Conservation (phyloP, 2,797 vertebrate species). For the Oryzias dopingdopingensis region DNA sequence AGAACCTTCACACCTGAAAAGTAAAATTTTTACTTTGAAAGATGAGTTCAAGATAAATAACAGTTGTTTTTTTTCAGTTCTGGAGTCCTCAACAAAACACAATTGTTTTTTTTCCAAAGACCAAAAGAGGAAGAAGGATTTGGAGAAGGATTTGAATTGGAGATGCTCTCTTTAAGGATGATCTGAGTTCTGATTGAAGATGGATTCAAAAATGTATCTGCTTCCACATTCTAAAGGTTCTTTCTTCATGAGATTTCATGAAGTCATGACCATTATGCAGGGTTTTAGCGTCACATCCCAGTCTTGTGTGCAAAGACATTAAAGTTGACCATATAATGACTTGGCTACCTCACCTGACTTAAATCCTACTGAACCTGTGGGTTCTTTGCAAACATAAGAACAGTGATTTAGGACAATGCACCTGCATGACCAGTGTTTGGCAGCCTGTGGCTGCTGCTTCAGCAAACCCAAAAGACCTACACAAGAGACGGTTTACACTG, state of each 20-base stretch:
- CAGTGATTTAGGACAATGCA: constrained; percentile 8
- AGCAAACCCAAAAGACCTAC: constrained; percentile 11
- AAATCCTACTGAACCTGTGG: constrained; percentile 10
- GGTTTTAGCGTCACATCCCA: background rate
- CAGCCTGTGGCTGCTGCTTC: constrained; percentile 14
- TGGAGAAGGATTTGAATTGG: too few relatives aligned
- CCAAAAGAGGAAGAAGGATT: too few relatives aligned
- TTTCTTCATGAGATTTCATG: background rate
- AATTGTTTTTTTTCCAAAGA: too few relatives aligned
- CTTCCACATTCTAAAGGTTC: too few relatives aligned
- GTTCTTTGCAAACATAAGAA: constrained; percentile 8
- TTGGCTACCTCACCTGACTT: background rate
- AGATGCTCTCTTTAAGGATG: too few relatives aligned
- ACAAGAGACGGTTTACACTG: background rate
- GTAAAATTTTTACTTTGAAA: too few relatives aligned
- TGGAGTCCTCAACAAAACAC: too few relatives aligned
- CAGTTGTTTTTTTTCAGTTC: too few relatives aligned
- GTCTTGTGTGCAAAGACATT: constrained; percentile 5
- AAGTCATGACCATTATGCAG: background rate
- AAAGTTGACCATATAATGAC: constrained; percentile 16
- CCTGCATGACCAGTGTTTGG: background rate
- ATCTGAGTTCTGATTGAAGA: too few relatives aligned
- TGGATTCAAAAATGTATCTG: too few relatives aligned
- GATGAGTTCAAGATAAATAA: too few relatives aligned
- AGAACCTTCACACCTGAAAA: too few relatives aligned